Conservation (phyloP, 2,797 vertebrate genomes). For the Psittacula derbiana region DNA sequence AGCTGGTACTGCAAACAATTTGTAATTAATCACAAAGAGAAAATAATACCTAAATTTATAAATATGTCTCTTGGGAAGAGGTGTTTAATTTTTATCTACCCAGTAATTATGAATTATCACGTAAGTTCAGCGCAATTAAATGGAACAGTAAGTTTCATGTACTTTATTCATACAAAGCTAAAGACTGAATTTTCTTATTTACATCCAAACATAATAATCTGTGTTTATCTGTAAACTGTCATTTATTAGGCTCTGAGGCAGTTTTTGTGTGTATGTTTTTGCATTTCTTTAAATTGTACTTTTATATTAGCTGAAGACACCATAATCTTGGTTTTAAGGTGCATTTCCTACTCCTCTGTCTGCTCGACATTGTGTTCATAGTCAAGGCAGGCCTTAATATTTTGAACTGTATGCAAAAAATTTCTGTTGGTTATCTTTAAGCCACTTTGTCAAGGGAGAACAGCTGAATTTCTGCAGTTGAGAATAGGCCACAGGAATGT, state of each 20-base stretch:
- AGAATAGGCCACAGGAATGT: background rate
- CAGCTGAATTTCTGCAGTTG: background rate
- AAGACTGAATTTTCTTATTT: background rate
- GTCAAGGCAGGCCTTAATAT: background rate
- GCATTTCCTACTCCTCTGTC: background rate
- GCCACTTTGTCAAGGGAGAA: background rate
- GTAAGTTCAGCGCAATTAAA: background rate
- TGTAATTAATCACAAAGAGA: background rate
- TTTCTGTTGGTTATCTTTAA: background rate
- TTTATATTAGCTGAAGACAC: background rate
- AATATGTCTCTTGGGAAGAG: background rate
- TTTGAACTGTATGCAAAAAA: background rate
- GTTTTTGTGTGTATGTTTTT: background rate
- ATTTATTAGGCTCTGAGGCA: background rate
- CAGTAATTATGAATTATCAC: background rate
- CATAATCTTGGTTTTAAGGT: background rate
- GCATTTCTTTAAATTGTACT: background rate
- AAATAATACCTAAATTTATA: background rate
- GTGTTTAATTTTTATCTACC: background rate
- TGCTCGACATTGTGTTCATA: background rate
- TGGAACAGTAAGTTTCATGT: background rate
- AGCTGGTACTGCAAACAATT: background rate
- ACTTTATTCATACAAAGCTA: background rate
- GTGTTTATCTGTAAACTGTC: background rate
- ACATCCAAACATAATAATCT: background rate